Evolutionary conservation across 2,888 invertebrate genomes (phyloP).

Genomic region (Melipona beecheii): DNA sequence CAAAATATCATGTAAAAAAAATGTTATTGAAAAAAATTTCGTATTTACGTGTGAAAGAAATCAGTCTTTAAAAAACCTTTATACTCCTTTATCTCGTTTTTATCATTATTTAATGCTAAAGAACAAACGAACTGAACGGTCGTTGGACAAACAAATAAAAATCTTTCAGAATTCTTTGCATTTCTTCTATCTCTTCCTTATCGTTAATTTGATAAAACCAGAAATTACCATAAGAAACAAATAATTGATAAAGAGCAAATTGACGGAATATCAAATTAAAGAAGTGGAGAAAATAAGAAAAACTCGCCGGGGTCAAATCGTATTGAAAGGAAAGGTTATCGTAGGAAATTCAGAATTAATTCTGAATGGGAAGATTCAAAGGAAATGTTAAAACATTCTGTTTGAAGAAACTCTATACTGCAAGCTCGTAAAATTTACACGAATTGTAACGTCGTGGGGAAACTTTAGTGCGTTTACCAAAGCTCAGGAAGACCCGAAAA

Average conservation of each 20-base stretch:
- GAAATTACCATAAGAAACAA: no score
- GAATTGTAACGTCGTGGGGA: background rate
- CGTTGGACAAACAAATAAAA: no score
- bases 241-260: background rate
- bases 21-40: background rate
- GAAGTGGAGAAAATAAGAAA: background rate
- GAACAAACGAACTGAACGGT: background rate
- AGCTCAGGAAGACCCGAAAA: background rate
- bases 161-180: no score
- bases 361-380: background rate
- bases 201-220: no score
- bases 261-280: background rate
- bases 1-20: no score
- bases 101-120: background rate
- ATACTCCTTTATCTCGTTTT: background rate
- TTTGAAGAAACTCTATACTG: background rate
- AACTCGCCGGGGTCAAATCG: background rate
- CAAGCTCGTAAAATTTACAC: background rate
- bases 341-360: background rate
- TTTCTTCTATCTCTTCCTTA: no score
- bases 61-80: background rate
- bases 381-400: background rate
- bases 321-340: no score
- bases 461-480: background rate
- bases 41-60: background rate